Conservation (phyloP, 1,140 invertebrate genomes). For the Battus philenor region DNA sequence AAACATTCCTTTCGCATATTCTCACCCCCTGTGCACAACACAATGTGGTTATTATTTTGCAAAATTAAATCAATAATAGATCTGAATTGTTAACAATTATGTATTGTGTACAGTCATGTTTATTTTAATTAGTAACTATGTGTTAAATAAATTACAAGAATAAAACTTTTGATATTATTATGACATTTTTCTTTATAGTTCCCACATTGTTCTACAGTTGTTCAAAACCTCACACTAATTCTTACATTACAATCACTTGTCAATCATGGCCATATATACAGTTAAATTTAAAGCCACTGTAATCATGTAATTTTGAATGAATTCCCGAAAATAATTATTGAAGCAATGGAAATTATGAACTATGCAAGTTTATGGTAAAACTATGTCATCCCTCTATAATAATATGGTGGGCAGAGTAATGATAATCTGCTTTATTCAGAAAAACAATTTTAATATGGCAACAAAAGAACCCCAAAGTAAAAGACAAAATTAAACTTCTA, state of each 20-base stretch:
- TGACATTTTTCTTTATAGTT: not conserved
- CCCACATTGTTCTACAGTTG: constrained; percentile 5
- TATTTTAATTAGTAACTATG: constrained; percentile 8
- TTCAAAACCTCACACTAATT: constrained; percentile 5
- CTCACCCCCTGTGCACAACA: constrained; percentile 28
- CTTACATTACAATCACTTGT: constrained; percentile 8
- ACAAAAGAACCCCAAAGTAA: too few species aligned
- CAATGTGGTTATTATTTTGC: constrained; percentile 23
- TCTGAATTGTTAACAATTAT: constrained; percentile 5
- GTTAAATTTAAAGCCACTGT: not conserved
- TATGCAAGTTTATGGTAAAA: too few species aligned
- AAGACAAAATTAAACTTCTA: too few species aligned
- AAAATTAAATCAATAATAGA: constrained; percentile 6
- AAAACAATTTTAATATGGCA: too few species aligned
- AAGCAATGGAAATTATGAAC: too few species aligned
- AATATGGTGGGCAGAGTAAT: too few species aligned
- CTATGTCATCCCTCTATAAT: too few species aligned
- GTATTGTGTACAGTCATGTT: constrained; percentile 13
- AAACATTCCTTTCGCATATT: constrained; percentile 35
- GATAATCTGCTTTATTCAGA: too few species aligned
- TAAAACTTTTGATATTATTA: constrained; percentile 9
- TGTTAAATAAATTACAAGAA: constrained; percentile 13
- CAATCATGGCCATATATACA: constrained; percentile 11
- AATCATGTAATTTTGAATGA: too few species aligned
- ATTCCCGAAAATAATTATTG: too few species aligned